Conservation (phyloP, 2,888 invertebrate species). For the Hypercompe scribonia region DNA sequence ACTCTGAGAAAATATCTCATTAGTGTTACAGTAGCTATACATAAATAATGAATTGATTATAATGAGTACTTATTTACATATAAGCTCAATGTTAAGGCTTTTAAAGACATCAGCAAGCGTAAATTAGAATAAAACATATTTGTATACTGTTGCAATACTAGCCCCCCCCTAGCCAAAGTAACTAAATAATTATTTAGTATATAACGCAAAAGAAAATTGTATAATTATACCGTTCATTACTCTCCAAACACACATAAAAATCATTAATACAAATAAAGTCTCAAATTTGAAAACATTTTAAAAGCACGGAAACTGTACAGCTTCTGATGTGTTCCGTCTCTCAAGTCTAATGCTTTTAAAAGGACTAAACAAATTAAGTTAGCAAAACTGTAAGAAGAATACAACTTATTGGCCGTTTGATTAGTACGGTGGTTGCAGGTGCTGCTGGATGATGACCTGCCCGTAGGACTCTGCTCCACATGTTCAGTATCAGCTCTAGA, state of each 20-base stretch:
- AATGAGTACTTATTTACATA: too few relatives aligned
- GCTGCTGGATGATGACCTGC: conserved; percentile 68
- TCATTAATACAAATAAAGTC: neutral
- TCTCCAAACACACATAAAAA: neutral
- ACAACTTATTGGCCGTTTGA: conserved; percentile 68
- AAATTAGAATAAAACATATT: neutral
- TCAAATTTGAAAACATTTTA: neutral
- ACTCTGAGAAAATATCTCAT: too few relatives aligned
- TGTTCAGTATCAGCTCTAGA: conserved; percentile 67
- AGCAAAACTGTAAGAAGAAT: conserved; percentile 3
- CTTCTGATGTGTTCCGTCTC: neutral
- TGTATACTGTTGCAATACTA: too few relatives aligned
- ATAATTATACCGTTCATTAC: neutral
- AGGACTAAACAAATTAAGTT: neutral
- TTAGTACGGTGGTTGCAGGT: conserved; percentile 79
- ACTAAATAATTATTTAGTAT: neutral
- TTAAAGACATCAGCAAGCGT: neutral
- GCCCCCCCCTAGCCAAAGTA: neutral
- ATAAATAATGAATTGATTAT: too few relatives aligned
- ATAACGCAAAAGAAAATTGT: neutral
- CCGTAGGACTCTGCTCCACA: conserved; percentile 68
- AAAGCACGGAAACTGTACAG: neutral
- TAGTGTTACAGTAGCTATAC: too few relatives aligned
- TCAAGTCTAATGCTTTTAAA: neutral
- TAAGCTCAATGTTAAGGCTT: neutral